Evolutionary conservation across 2,888 invertebrate species (phyloP).

Genomic region (Micropterix aruncella): DNA sequence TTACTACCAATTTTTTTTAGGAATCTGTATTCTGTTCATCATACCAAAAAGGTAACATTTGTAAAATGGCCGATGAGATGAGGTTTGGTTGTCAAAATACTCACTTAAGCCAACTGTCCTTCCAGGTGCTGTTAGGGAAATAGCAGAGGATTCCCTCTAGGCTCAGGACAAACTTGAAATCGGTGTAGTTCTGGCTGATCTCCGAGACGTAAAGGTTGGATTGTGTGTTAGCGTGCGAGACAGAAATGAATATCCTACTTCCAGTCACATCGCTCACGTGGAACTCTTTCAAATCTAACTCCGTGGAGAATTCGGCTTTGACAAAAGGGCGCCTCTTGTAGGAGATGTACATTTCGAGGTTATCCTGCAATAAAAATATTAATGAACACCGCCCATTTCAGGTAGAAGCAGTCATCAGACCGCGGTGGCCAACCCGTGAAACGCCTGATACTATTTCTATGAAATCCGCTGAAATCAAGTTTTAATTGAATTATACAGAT

Average conservation of each 20-base stretch:
- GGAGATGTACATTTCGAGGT: slow-evolving; percentile 59
- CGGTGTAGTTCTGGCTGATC: slow-evolving; percentile 42
- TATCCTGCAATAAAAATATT: slow-evolving; percentile 18
- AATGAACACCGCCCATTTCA: too few relatives aligned
- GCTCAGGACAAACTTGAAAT: slow-evolving; percentile 62
- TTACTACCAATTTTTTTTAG: too few relatives aligned
- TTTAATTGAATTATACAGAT: too few relatives aligned
- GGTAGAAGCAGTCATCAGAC: too few relatives aligned
- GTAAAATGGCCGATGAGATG: too few relatives aligned
- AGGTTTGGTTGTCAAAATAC: too few relatives aligned
- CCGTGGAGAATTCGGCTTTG: slow-evolving; percentile 62
- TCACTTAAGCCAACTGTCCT: slow-evolving; percentile 72
- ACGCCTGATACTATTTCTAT: too few relatives aligned
- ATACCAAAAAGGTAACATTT: too few relatives aligned
- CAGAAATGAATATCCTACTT: slow-evolving; percentile 67
- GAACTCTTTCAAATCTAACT: slow-evolving; percentile 49
- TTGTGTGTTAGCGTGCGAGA: slow-evolving; percentile 57
- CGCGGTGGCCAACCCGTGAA: too few relatives aligned
- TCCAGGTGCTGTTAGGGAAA: slow-evolving; percentile 71
- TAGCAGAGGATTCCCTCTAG: slow-evolving; percentile 70
- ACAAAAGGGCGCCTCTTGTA: slow-evolving; percentile 57
- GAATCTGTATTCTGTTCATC: too few relatives aligned
- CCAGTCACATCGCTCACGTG: slow-evolving; percentile 76
- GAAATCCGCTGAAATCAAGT: too few relatives aligned
- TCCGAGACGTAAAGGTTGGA: slow-evolving; percentile 76